phyloP scores from a whole-genome alignment of 2,888 invertebrate genomes.

The Melinopterus prodromus region DNA sequence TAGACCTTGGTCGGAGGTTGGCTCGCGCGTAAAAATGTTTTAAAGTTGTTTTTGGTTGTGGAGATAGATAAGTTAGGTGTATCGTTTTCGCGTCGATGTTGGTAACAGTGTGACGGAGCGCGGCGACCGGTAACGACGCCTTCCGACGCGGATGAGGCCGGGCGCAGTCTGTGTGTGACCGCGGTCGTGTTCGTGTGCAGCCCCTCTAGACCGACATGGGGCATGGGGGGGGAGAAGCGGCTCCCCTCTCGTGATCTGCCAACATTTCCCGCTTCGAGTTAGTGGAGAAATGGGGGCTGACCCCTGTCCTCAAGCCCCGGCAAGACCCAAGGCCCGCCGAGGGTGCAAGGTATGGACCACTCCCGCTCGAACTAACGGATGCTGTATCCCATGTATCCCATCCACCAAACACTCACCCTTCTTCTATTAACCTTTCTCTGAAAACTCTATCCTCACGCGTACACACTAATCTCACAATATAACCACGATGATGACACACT shows the following conservation, averaged over 20 bases:
- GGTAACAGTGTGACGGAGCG: conserved; percentile 56
- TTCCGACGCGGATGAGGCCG: conserved; percentile 53
- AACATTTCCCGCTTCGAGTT: conserved; percentile 98
- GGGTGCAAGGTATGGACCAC: conserved; percentile 71
- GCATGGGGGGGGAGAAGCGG: conserved; percentile 68
- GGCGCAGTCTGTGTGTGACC: conserved; percentile 61
- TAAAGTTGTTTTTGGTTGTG: not conserved
- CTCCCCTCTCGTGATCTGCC: conserved; percentile 75
- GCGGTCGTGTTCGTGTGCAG: conserved; percentile 60
- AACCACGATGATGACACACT: not conserved
- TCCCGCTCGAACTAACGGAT: conserved; percentile 49
- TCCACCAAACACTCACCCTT: not conserved
- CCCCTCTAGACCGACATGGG: conserved; percentile 66
- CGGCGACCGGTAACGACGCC: conserved; percentile 53
- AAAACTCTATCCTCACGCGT: not conserved
- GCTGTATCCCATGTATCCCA: conserved; percentile 34
- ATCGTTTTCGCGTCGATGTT: conserved; percentile 42
- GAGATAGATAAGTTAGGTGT: not conserved
- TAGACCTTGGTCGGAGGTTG: not conserved
- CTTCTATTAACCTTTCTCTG: not conserved
- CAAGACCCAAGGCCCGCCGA: conserved; percentile 89
- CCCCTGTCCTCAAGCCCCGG: conserved; percentile 97
- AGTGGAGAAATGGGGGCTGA: conserved; percentile 97
- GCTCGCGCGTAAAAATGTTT: not conserved
- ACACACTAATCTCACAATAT: not conserved